phyloP scores from a whole-genome alignment of 2,888 invertebrate genomes.

The Clunio marinus region DNA sequence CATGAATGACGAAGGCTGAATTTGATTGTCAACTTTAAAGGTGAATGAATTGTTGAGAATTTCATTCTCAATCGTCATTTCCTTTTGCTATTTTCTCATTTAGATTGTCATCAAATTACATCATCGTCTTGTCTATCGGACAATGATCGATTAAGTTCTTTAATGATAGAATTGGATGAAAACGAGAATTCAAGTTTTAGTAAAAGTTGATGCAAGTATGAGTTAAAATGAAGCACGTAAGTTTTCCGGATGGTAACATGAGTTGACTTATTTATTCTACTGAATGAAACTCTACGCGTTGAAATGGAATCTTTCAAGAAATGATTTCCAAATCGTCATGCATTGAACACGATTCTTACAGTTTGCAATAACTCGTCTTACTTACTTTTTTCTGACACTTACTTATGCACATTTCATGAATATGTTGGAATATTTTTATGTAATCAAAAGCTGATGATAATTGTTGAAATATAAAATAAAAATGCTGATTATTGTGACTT shows the following conservation, averaged over 20 bases:
- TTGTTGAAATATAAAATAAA: no score
- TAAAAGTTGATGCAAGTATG: background rate
- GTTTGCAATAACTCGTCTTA: background rate
- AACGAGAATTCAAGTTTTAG: background rate
- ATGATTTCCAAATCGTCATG: background rate
- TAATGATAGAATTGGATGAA: background rate
- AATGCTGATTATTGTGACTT: constrained; percentile 21
- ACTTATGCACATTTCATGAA: constrained; percentile 9
- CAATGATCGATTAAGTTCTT: no score
- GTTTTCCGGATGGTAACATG: background rate
- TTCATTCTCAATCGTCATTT: background rate
- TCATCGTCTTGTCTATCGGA: no score
- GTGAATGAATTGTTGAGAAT: constrained; percentile 14
- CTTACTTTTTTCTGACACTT: background rate
- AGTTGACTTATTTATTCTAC: background rate
- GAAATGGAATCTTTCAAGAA: background rate
- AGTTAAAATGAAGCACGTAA: background rate
- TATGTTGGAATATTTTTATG: constrained; percentile 1
- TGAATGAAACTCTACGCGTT: background rate
- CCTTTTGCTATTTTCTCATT: background rate
- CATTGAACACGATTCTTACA: background rate
- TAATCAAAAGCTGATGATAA: background rate
- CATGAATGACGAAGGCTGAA: background rate
- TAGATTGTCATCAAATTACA: constrained; percentile 21
- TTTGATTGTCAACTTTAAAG: background rate